A percentile compares a stretch with the other conserved stretches of the same genome.
Conservation (phyloP, 2,797 vertebrate species). For the Carapus acus region DNA sequence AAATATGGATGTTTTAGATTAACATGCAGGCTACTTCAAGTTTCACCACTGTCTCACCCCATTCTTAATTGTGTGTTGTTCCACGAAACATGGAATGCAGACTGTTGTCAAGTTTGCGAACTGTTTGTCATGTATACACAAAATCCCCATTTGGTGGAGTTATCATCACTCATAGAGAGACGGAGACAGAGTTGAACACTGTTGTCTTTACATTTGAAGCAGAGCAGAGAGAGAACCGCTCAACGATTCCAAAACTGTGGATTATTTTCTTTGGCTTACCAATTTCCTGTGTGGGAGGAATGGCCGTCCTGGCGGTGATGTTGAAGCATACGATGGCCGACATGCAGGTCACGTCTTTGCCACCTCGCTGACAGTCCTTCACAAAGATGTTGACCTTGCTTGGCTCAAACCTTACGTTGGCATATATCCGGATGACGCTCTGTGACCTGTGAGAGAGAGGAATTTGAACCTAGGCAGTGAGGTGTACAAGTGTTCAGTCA, state of each 20-base stretch:
- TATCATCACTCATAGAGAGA: too few relatives aligned
- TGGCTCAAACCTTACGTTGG: constrained; percentile 85
- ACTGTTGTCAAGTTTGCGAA: too few relatives aligned
- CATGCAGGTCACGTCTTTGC: constrained; percentile 94
- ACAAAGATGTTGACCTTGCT: constrained; percentile 94
- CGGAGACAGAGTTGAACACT: too few relatives aligned
- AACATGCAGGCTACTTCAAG: too few relatives aligned
- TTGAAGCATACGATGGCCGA: constrained; percentile 88
- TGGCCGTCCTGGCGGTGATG: constrained; percentile 79
- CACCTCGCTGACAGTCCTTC: constrained; percentile 87
- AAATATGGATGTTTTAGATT: too few relatives aligned
- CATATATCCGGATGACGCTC: constrained; percentile 82
- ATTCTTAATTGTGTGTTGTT: too few relatives aligned
- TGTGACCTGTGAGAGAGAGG: constrained; percentile 76
- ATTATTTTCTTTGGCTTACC: constrained; percentile 71
- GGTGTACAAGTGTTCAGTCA: background rate
- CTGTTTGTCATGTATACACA: too few relatives aligned
- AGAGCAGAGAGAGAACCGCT: constrained; percentile 3
- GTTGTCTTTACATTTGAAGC: constrained; percentile 1
- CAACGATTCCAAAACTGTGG: constrained; percentile 17
- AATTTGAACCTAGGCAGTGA: constrained; percentile 3
- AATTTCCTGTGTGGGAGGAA: constrained; percentile 74
- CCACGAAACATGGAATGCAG: too few relatives aligned
- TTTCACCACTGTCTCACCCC: too few relatives aligned
- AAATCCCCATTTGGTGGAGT: too few relatives aligned